Conservation (phyloP, 2,888 invertebrate genomes). For the Eupithecia centaureata region DNA sequence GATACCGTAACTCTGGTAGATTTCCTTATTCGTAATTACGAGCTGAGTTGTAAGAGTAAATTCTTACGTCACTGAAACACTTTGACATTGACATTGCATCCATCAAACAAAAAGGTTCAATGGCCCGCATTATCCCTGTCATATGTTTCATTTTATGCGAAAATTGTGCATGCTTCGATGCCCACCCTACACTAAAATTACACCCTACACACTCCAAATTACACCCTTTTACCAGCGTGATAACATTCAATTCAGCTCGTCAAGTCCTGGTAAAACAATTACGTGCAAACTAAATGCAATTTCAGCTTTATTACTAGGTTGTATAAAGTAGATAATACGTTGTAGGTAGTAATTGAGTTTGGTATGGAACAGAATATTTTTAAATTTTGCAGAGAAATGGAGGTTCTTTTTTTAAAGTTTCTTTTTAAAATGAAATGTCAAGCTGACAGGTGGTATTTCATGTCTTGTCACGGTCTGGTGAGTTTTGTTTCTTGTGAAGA, state of each 20-base stretch:
- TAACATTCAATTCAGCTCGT: constrained; percentile 30
- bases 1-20: too few species aligned
- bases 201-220: constrained; percentile 28
- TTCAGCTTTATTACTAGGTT: background rate
- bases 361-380: constrained; percentile 50
- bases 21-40: too few species aligned
- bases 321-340: constrained; percentile 34
- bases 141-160: constrained; percentile 63
- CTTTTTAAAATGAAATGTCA: constrained; percentile 33
- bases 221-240: constrained; percentile 23
- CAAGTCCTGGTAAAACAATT: constrained; percentile 31
- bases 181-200: constrained; percentile 61
- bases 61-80: too few species aligned
- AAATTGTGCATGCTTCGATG: constrained; percentile 62
- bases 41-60: too few species aligned
- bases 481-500: background rate
- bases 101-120: constrained; percentile 46
- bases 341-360: constrained; percentile 34
- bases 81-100: constrained; percentile 25
- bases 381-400: constrained; percentile 57
- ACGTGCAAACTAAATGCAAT: constrained; percentile 16
- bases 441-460: constrained; percentile 18
- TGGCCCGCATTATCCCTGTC: constrained; percentile 59
- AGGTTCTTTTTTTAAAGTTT: constrained; percentile 35
- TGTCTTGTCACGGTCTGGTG: constrained; percentile 18